Evolutionary conservation across 2,797 vertebrate genomes (phyloP), one percentile per base, ranked within the genome.

Genomic region (Chaetophractus vellerosus): DNA sequence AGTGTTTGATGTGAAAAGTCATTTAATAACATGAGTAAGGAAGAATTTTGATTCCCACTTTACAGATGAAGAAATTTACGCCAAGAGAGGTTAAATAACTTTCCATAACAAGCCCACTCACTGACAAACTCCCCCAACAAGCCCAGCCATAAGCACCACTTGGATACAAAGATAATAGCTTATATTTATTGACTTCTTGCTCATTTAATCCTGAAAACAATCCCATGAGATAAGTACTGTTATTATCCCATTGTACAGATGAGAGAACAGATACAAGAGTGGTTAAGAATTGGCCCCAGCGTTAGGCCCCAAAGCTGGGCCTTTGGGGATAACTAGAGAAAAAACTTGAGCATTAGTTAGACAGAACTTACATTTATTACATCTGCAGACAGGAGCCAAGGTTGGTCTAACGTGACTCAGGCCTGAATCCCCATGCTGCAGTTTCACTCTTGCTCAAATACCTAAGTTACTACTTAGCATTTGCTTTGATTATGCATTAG

Each of bases 21-120:
- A 21, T 8, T 10, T 79, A 72, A 87, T 64, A 72, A 93, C 3
- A 9, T 6, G 28, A 36, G 38, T 28, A 74, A 18, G 14, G 61
- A 38, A 78, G 52, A 69, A 69, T 61, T 69, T 83, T 84, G 59
- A 89, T 93, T 89, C 71, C 28, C 36, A 45, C 79, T 78, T 59
- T 61, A 45, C 41, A 61, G 45, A 45, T 69, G n/a, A 83, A n/a
- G 26, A 82, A 76, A 68, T 50, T 26, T 14, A 82, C 15, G 26
- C 48, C 59, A 76, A 50, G 21, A 59, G 75, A 50, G 26, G 50
- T 50, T 76, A 83, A 50, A 69, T 83, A 68, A 45, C 63, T 80
- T 48, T 28, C 28, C 15, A 6, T 15, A 59, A 68, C 28, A 66
- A 88, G 55, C 28, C 59, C 24, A 59, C 28, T 80, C 21, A 71